These are phyloP conservation scores for Uria lomvia DNA, from an alignment of 2,113 vertebrate species.

Conservation along the genomic window DNA sequence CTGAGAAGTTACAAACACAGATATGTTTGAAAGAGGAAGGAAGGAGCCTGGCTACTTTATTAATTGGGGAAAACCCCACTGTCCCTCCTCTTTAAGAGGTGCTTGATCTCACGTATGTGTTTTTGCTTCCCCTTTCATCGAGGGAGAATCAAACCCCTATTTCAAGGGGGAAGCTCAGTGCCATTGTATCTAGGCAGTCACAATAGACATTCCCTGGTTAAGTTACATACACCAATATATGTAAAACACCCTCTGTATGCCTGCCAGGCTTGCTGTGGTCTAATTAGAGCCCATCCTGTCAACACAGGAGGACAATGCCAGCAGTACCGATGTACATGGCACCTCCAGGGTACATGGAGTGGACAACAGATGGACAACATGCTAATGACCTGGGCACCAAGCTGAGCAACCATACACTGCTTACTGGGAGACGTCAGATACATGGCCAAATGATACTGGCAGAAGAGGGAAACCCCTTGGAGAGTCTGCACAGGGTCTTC, in stretches of 20 bases:
- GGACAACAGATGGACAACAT: neutral
- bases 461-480: neutral
- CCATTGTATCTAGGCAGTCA: neutral
- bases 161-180: neutral
- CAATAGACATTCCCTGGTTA: accelerated
- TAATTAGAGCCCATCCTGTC: neutral
- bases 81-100: neutral
- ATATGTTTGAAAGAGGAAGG: neutral
- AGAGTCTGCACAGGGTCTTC: neutral
- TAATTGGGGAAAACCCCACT: neutral
- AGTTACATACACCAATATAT: neutral
- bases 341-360: neutral
- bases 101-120: accelerated
- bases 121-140: neutral
- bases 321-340: accelerated
- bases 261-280: neutral
- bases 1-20: neutral
- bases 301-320: neutral
- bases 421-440: neutral
- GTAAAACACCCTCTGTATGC: neutral
- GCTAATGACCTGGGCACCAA: neutral
- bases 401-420: neutral
- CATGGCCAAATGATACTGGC: accelerated
- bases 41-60: neutral
- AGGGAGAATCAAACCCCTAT: accelerated